phyloP scores from a whole-genome alignment of 2,888 invertebrate genomes.

The Ischnura elegans region DNA sequence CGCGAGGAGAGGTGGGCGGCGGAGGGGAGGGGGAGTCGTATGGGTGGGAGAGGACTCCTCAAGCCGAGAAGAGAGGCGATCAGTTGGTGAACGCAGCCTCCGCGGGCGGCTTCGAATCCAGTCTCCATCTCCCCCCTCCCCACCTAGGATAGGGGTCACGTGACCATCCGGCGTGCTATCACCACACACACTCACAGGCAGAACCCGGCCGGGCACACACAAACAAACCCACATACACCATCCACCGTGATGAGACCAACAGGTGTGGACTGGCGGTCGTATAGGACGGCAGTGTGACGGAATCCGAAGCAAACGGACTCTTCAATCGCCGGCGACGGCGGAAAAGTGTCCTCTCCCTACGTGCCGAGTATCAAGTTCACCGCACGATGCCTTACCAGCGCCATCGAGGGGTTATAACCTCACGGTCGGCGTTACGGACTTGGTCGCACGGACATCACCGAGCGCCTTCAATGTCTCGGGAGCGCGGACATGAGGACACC shows the following conservation, averaged over 20 bases:
- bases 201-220: neutral
- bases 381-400: neutral
- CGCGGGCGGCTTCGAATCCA: conserved; percentile 54
- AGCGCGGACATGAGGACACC: neutral
- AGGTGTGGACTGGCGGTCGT: conserved; percentile 13
- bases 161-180: neutral
- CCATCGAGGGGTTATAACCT: neutral
- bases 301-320: neutral
- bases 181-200: neutral
- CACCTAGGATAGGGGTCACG: neutral
- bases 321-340: neutral
- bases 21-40: neutral
- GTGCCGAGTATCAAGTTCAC: neutral
- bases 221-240: neutral
- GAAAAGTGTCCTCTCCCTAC: neutral
- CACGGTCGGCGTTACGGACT: neutral
- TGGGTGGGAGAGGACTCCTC: conserved; percentile 29
- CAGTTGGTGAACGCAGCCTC: conserved; percentile 51
- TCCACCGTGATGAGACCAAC: neutral
- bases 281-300: neutral
- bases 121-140: conserved; percentile 5
- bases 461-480: neutral
- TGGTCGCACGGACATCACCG: neutral
- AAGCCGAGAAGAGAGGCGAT: neutral
- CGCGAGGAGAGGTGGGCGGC: neutral